phyloP scores from a whole-genome alignment of 2,888 invertebrate species.

The Pyralis farinalis region DNA sequence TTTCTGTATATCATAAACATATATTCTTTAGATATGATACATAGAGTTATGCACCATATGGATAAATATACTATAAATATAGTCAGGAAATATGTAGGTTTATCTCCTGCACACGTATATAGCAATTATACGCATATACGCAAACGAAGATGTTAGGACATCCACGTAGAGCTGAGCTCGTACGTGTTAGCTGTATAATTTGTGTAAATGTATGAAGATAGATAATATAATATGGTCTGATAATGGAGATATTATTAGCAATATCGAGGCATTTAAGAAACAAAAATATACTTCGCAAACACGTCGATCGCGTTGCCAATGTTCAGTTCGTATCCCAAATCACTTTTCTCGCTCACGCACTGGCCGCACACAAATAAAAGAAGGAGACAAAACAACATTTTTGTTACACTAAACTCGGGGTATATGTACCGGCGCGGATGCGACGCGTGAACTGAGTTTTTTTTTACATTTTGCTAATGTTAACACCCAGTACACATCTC shows the following conservation, averaged over 20 bases:
- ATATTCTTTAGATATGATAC: too few relatives aligned
- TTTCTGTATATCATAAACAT: too few relatives aligned
- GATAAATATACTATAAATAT: too few relatives aligned
- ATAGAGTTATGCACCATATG: too few relatives aligned
- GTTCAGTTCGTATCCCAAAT: constrained; percentile 57
- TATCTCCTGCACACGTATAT: too few relatives aligned
- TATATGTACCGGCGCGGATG: constrained; percentile 30
- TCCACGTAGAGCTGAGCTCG: too few relatives aligned
- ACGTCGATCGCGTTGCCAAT: constrained; percentile 71
- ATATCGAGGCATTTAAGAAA: background rate
- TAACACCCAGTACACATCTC: constrained; percentile 46
- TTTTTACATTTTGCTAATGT: constrained; percentile 71
- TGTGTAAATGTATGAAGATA: too few relatives aligned
- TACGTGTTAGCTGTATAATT: too few relatives aligned
- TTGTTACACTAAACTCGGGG: constrained; percentile 26
- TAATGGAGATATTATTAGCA: background rate
- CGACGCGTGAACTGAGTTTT: constrained; percentile 58
- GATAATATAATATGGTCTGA: too few relatives aligned
- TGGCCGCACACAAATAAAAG: constrained; percentile 39
- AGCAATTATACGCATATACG: too few relatives aligned
- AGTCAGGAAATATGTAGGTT: too few relatives aligned
- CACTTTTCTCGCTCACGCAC: constrained; percentile 50
- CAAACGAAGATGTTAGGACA: too few relatives aligned
- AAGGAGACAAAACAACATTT: constrained; percentile 30
- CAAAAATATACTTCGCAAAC: constrained; percentile 66